Percentiles rank a stretch among this genome's conserved stretches.
Conservation (phyloP, 2,888 invertebrate genomes). For the Drosophila yooni region DNA sequence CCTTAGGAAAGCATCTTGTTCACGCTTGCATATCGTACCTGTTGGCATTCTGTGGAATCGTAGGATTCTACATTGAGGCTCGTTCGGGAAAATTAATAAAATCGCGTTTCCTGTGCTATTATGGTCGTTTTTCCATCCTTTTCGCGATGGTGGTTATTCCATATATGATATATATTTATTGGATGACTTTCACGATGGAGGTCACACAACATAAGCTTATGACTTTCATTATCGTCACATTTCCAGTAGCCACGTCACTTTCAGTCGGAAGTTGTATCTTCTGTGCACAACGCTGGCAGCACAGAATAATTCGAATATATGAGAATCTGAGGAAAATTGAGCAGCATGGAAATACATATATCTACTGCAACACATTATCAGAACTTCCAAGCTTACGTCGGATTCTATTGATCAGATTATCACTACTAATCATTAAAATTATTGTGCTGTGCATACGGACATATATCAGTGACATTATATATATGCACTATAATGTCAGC, state of each 20-base stretch:
- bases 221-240: not conserved
- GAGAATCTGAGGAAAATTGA: conserved; percentile 2
- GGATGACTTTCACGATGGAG: not conserved
- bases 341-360: not conserved
- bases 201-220: not conserved
- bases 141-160: not conserved
- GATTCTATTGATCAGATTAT: not conserved
- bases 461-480: fast-evolving
- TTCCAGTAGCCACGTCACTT: not conserved
- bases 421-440: not conserved
- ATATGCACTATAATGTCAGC: fast-evolving
- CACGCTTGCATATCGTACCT: conserved; percentile 18
- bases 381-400: not conserved
- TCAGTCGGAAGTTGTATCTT: not conserved
- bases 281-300: conserved; percentile 11
- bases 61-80: conserved; percentile 13
- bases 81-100: not conserved
- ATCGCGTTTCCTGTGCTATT: conserved; percentile 1
- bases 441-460: fast-evolving
- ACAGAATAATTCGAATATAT: conserved; percentile 11
- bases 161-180: not conserved
- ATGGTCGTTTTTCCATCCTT: not conserved
- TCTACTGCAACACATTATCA: not conserved
- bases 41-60: conserved; percentile 10
- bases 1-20: conserved; percentile 2